Percentiles rank a stretch among this genome's conserved stretches.
Conservation (phyloP, 2,113 vertebrate genomes). For the Calypte anna region DNA sequence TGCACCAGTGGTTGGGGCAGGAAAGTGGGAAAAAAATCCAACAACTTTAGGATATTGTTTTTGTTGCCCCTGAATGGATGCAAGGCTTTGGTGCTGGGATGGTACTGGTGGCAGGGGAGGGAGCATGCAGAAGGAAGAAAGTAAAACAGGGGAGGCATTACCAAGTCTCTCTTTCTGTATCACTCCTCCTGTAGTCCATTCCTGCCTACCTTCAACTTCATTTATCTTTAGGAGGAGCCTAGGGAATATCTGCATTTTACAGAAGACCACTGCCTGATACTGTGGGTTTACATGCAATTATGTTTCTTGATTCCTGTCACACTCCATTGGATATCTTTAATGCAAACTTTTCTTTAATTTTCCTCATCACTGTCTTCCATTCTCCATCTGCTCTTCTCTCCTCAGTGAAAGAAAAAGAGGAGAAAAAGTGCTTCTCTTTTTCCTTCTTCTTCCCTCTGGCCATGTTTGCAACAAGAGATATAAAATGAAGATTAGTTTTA, state of each 20-base stretch:
- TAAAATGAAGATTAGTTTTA: background rate
- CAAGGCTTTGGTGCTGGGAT: background rate
- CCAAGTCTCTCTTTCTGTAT: background rate
- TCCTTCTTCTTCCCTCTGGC: background rate
- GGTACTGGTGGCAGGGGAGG: background rate
- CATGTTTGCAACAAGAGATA: background rate
- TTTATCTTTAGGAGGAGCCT: slow-evolving; percentile 6
- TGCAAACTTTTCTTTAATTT: background rate
- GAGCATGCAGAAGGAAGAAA: background rate
- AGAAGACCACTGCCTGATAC: background rate
- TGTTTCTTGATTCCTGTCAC: background rate
- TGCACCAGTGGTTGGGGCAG: background rate
- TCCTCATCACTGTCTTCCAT: background rate
- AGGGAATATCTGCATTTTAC: background rate
- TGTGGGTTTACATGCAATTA: background rate
- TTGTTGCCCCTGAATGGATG: background rate
- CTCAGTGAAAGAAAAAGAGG: background rate
- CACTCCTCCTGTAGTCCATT: background rate
- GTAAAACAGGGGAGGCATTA: background rate
- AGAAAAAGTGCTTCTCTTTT: background rate
- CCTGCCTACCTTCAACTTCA: background rate
- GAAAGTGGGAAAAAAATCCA: background rate
- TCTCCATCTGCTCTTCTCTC: background rate
- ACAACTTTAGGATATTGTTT: background rate
- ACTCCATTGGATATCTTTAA: slow-evolving; percentile 3